Conservation (phyloP, 2,888 invertebrate genomes). For the Dichetophora obliterata region DNA sequence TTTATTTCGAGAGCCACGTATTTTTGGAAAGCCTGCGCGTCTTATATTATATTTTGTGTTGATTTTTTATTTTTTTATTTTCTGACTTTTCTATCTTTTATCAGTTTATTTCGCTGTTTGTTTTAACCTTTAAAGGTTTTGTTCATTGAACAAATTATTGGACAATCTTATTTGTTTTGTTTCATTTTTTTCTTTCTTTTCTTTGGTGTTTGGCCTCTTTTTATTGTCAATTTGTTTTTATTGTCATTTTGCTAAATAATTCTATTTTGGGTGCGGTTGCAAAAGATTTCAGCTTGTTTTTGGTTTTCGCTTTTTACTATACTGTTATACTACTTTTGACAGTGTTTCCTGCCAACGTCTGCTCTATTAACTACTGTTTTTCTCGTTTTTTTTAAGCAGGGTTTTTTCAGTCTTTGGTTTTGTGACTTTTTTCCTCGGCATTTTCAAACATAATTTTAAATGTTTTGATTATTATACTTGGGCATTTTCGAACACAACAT, state of each 20-base stretch:
- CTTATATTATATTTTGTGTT: not conserved
- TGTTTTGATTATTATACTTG: not conserved
- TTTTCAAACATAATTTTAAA: not conserved
- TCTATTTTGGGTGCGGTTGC: conserved; percentile 27
- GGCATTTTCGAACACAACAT: not conserved
- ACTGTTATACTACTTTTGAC: too few relatives aligned
- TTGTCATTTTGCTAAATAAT: conserved; percentile 20
- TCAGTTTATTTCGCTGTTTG: not conserved
- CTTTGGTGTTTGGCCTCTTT: not conserved
- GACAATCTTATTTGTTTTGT: not conserved
- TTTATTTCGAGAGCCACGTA: conserved; percentile 18
- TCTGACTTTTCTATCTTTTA: not conserved
- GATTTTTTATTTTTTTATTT: not conserved
- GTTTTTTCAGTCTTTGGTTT: not conserved
- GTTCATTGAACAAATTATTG: not conserved
- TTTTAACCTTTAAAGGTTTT: conserved; percentile 27
- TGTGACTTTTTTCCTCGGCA: too few relatives aligned
- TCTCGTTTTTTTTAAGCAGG: not conserved
- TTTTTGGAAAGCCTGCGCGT: not conserved
- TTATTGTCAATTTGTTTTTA: not conserved
- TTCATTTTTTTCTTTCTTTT: not conserved
- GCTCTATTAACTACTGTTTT: not conserved
- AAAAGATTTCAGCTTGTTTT: not conserved
- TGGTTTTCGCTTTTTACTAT: not conserved
- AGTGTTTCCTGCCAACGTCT: not conserved